Evolutionary conservation across 2,888 invertebrate species (phyloP), one percentile per base, ranked within the genome.

Genomic region (Parnassius apollo): DNA sequence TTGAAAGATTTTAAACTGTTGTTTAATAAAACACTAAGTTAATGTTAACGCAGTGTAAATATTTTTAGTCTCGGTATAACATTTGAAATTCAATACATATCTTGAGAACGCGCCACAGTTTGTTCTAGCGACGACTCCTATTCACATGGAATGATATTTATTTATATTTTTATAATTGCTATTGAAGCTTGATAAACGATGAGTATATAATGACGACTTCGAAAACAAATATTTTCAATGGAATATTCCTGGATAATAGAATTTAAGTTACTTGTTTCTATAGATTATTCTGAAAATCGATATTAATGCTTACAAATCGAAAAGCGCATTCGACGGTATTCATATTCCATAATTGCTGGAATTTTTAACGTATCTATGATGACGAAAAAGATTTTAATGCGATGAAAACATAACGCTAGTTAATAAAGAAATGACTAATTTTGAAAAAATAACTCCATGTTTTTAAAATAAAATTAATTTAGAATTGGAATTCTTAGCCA

Each of bases 141-240:
- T 22, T 56, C 56, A 61, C 50, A 45, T 44, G 56, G 61, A 35
- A 45, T 35, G 52, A 12, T 62, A 58, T 55, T 57, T 59, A 55
- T 62, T 35, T 35, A 7, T 35, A 35, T 35, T 35, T 35, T 35
- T 35, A 35, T 35, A 35, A 58, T 49, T 55, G 50, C 58, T 50
- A 58, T 52, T 48, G n/a, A 65, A 50, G 13, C n/a, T 52, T 12
- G 56, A 65, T 62, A 61, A 59, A 18, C 18, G 18, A 18, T 18
- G 18, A 18, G 18, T 18, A n/a, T 49, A 48, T 52, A 61, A 45
- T 44, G 45, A 59, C 44, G 42, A 59, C 55, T 50, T 48, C n/a
- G 57, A 48, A 54, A 51, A 54, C 57, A 61, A 54, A 60, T 59
- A 60, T 52, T 60, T 59, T 57, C 50, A 53, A 65, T 64, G 66